Base-by-base conservation (phyloP, 1,140 invertebrate species). In the Mamestra configurata region DNA sequence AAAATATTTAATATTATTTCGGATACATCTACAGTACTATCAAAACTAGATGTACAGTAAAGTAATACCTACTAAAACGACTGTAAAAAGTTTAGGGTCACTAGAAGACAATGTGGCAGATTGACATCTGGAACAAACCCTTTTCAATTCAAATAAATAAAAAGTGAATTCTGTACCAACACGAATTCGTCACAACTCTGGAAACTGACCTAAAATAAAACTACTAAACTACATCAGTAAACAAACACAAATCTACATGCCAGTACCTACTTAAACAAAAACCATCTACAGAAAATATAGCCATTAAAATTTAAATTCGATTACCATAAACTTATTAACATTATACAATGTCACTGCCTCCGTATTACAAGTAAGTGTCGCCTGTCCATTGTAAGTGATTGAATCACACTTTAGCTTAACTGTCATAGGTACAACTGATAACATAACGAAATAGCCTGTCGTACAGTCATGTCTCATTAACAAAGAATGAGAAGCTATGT, bases 351-450 rank as follows among this genome's bases (percentile, higher is more conserved):
- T 76, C 73, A 76, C 27, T 76, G 79, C 72, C 79, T 80, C 72
- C 24, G 79, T 71, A 11, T 80, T 76, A 80, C 37, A 80, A 76
- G 61, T 51, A 51, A 76, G 61, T 66, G 51, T 51, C 51, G 18
- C 40, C 71, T 70, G 79, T 79, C 76, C 27, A 37, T 61, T 77
- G 51, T 79, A 73, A 81, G 72, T 84, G 79, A 79, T 82, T 78
- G 75, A 80, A 79, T 82, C 81, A 82, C 81, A 84, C 82, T 55
- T 77, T 76, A 51, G 75, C 66, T 82, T 68, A 24, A 57, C 55
- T 77, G 75, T 82, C 75, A 72, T 35, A 43, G 18, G 22, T 22
- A 43, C 31, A 49, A 46, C 27, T 75, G 71, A 80, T 66, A 77
- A 70, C 66, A 22, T 66, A 64, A 68, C 31, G 22, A 49, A 71